Base-by-base conservation (phyloP, 2,797 vertebrate genomes). In the Sebastolobus alascanus region DNA sequence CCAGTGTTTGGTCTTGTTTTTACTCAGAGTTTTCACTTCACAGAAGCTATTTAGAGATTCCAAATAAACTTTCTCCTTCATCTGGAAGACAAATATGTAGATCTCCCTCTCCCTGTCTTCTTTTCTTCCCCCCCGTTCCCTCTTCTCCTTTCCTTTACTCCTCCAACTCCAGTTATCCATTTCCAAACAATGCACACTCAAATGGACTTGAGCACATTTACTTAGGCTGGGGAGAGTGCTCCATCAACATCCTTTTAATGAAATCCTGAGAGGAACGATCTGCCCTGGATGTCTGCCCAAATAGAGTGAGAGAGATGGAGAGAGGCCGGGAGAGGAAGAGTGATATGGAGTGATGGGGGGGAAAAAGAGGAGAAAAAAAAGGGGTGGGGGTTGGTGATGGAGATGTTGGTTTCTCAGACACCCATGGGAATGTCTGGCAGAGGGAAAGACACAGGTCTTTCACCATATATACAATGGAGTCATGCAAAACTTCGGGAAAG, bases 221-320 rank as follows among this genome's bases (percentile, higher is more conserved):
- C 93, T 94, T 89, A 91, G 92, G 85, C 91, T 74, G 79, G 77
- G 79, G 84, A 91, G 88, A 93, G 90, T 86, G 86, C 91, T 94
- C 93, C 90, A 93, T 94, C 94, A 93, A 94, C 93, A 91, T 92
- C 84, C 80, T 84, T 93, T 93, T 95, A 94, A 95, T 94, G 93
- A 94, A 93, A 94, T 92, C 89, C 88, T 85, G 87, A 91, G 88
- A 92, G 89, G 86, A 87, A 86, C 82, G 67, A 91, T 93, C 88
- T 87, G 84, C 87, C 84, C 84, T 92, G 92, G 91, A 93, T 79
- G 84, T 81, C 83, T 92, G 91, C 90, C 93, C 89, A 86, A 90
- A 90, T 9, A 88, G 79, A 75, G 50, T 20, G 61, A 80, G 82
- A 70, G 63, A 31, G 82, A 81, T 22, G 70, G 75, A 75, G 77